Evolutionary conservation across 1,140 invertebrate genomes (phyloP).

Genomic region (Nephila pilipes): DNA sequence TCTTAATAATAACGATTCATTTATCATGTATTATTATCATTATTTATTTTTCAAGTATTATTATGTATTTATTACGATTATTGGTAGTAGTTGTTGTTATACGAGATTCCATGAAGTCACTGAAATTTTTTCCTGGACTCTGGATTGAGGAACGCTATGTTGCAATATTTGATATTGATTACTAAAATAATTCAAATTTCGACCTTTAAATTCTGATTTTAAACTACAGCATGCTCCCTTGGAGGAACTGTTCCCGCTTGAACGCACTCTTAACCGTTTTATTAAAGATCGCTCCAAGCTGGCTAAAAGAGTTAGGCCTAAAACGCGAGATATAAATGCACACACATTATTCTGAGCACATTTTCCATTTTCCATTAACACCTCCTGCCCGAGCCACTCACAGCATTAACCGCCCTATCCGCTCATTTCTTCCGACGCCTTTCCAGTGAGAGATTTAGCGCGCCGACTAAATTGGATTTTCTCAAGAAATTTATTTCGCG

Average conservation of each 20-base stretch:
- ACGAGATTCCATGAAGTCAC: too few relatives aligned
- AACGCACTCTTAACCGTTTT: conserved; percentile 11
- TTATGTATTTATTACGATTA: too few relatives aligned
- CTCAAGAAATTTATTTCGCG: conserved; percentile 54
- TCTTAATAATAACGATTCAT: too few relatives aligned
- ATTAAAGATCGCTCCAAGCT: conserved; percentile 36
- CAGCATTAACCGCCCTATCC: not conserved
- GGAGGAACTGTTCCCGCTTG: not conserved
- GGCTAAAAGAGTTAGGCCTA: conserved; percentile 9
- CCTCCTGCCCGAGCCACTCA: conserved; percentile 12
- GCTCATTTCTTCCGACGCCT: conserved; percentile 27
- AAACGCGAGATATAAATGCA: conserved; percentile 6
- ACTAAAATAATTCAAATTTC: not conserved
- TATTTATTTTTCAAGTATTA: too few relatives aligned
- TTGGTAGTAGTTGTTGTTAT: too few relatives aligned
- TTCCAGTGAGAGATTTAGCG: conserved; percentile 7
- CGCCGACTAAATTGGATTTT: conserved; percentile 49
- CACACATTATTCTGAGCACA: conserved; percentile 50
- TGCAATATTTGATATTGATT: too few relatives aligned
- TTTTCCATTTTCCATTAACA: conserved; percentile 59
- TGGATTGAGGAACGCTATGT: too few relatives aligned
- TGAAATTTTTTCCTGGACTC: too few relatives aligned
- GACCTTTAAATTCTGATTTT: not conserved
- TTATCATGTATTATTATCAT: too few relatives aligned
- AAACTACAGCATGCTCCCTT: not conserved